Evolutionary conservation across 2,113 vertebrate species (phyloP).

Genomic region (Syngnathus typhle): DNA sequence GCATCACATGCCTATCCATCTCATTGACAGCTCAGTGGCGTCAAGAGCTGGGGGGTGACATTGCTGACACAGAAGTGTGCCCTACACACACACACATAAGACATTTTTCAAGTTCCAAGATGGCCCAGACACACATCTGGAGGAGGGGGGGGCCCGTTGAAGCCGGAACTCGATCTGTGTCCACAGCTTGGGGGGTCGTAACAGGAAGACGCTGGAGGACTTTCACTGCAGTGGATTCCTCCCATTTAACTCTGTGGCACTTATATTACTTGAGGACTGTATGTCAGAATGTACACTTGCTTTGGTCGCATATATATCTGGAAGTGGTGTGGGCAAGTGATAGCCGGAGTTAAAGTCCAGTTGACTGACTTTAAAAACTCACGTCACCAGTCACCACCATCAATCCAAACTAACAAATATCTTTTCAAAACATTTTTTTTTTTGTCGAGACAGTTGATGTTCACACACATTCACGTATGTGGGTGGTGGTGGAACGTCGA

Average conservation of each 20-base stretch:
- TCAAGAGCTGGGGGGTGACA: constrained; percentile 67
- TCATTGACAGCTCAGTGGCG: constrained; percentile 66
- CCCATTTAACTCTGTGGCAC: constrained; percentile 49
- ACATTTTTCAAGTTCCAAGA: constrained; percentile 30
- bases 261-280: constrained; percentile 64
- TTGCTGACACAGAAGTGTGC: constrained; percentile 57
- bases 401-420: constrained; percentile 2
- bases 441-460: constrained; percentile 11
- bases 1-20: constrained; percentile 65
- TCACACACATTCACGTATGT: constrained; percentile 37
- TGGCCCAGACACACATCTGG: constrained; percentile 66
- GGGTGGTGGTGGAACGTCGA: constrained; percentile 32
- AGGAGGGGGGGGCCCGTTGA: constrained; percentile 18
- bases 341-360: no score
- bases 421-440: constrained; percentile 10
- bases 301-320: constrained; percentile 6
- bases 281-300: constrained; percentile 64
- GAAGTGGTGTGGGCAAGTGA: background rate
- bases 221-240: constrained; percentile 63
- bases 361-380: background rate
- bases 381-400: background rate
- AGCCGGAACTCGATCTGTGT: constrained; percentile 55
- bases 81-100: constrained; percentile 35
- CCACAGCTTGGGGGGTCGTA: constrained; percentile 47
- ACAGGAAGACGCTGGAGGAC: constrained; percentile 45